phyloP scores from a whole-genome alignment of 2,797 vertebrate species.

The Chiloscyllium punctatum region DNA sequence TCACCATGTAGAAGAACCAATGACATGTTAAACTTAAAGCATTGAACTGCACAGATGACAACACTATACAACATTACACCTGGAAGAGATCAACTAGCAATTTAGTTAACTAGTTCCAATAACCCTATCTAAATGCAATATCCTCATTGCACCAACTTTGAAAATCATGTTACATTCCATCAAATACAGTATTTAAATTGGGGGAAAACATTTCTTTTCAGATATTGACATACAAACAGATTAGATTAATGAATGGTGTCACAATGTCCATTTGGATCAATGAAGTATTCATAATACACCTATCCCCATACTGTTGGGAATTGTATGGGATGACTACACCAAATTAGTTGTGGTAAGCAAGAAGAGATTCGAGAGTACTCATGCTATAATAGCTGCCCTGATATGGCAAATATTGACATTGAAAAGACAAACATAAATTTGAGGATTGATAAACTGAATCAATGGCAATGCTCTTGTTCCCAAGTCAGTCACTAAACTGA shows the following conservation, averaged over 20 bases:
- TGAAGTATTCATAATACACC: background rate
- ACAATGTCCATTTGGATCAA: background rate
- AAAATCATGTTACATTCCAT: background rate
- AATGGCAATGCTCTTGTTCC: background rate
- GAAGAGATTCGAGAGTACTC: background rate
- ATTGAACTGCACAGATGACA: background rate
- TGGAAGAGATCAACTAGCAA: background rate
- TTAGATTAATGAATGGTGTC: background rate
- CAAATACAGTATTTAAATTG: background rate
- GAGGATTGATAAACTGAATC: background rate
- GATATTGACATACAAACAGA: background rate
- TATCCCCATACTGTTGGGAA: background rate
- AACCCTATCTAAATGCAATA: background rate
- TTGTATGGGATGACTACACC: background rate
- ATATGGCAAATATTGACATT: background rate
- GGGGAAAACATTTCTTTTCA: background rate
- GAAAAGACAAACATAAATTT: background rate
- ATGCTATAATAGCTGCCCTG: background rate
- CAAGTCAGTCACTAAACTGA: background rate
- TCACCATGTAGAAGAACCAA: background rate
- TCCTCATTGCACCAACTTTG: background rate
- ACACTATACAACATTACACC: background rate
- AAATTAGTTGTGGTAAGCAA: background rate
- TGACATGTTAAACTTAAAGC: background rate
- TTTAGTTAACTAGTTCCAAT: background rate